Base-by-base conservation (phyloP, 2,797 vertebrate species). In the Carapus acus region DNA sequence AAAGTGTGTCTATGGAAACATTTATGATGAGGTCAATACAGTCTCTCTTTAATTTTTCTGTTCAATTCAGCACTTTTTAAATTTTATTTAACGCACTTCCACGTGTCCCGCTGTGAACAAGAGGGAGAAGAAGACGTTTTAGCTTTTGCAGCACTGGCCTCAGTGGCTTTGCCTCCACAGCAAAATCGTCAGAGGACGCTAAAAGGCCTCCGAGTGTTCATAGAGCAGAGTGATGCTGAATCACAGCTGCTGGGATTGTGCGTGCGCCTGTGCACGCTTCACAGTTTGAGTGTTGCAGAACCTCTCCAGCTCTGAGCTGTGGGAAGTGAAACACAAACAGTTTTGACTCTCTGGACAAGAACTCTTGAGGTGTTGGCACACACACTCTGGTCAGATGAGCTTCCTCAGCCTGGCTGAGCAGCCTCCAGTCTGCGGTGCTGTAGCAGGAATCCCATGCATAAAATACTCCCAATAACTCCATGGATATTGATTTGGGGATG, bases 271-370 rank as follows among this genome's bases (percentile, higher is more conserved):
- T 4, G 16, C 2, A 2, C 49, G 29, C 54, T 62, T 74, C 51
- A 56, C 65, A 63, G 42, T 62, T 55, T 62, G 16, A 58, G 41
- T 48, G n/a, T 15, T 22, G 43, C 60, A 60, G 58, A 62, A 40
- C 29, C 54, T 68, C 54, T 60, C 39, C 43, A 45, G 63, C 37
- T 56, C 29, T 1, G 54, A 55, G 45, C 41, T 39, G 50, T 74
- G 62, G 61, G 54, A 76, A 66, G 74, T 62, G 61, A 65, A 68
- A 65, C 49, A 45, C 38, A 74, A 79, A 77, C 71, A 65, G 34
- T 43, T 71, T 51, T 70, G 62, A 79, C 76, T 67, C 74, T 72
- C 69, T 48, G 23, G 50, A 27, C 48, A 55, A 64, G 50, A 71
- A 58, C 56, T 67, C 64, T 71, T 43, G 7, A 56, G 62, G 61